A percentile compares a stretch with the other conserved stretches of the same genome.
Conservation (phyloP, 2,113 vertebrate species). For the Ophthalmolycus amberensis region DNA sequence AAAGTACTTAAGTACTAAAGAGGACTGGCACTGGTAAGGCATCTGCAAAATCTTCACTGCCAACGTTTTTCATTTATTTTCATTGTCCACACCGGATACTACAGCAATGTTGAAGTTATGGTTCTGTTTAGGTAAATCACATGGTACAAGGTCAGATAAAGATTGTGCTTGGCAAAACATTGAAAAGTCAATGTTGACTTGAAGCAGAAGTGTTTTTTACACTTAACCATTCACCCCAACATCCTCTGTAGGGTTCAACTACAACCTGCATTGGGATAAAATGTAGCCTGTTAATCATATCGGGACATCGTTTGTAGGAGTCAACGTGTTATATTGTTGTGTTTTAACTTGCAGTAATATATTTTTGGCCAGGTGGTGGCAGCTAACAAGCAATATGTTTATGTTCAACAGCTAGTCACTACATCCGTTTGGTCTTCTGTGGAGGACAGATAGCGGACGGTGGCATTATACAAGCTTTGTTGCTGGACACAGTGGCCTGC, state of each 20-base stretch:
- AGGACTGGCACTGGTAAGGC: not conserved
- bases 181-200: not conserved
- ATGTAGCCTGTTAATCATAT: not conserved
- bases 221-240: not conserved
- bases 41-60: not conserved
- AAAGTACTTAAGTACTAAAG: not conserved
- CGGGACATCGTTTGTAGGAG: not conserved
- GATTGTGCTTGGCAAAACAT: not conserved
- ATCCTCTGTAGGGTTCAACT: not conserved
- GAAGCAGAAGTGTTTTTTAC: conserved; percentile 7
- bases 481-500: not conserved
- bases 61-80: not conserved
- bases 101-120: not conserved
- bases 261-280: not conserved
- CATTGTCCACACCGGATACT: not conserved
- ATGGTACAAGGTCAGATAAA: not conserved
- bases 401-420: not conserved
- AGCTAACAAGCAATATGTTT: not conserved
- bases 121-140: conserved; percentile 4
- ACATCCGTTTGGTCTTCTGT: not conserved
- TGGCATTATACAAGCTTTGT: not conserved
- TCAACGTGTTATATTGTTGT: not conserved
- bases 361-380: not conserved
- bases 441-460: not conserved
- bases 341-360: not conserved